A percentile compares a stretch with the other conserved stretches of the same genome.
phyloP scores from a whole-genome alignment of 2,113 vertebrate species.

The Athene cunicularia region DNA sequence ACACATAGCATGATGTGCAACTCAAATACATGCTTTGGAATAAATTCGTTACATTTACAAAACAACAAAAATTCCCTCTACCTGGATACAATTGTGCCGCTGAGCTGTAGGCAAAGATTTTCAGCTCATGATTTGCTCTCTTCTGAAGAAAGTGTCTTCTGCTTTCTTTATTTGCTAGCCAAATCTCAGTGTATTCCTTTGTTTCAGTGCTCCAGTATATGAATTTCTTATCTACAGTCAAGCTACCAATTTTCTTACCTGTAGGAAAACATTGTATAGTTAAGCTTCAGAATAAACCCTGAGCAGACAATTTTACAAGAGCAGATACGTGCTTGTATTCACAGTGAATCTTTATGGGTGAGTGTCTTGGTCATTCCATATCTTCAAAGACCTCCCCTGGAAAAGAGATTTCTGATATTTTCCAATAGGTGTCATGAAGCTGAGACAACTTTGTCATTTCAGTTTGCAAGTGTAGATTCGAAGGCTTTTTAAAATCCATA shows the following conservation, averaged over 20 bases:
- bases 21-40: background rate
- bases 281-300: background rate
- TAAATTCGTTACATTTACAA: background rate
- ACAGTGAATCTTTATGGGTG: background rate
- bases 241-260: slow-evolving; percentile 54
- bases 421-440: background rate
- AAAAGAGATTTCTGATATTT: background rate
- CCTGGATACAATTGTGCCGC: slow-evolving; percentile 71
- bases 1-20: background rate
- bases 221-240: slow-evolving; percentile 70
- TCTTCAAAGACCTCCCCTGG: background rate
- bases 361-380: background rate
- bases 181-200: slow-evolving; percentile 45
- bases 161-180: slow-evolving; percentile 49
- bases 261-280: background rate
- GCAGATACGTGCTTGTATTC: background rate
- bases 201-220: slow-evolving; percentile 69
- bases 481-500: background rate
- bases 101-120: slow-evolving; percentile 65
- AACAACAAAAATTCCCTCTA: background rate
- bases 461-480: background rate
- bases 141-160: background rate
- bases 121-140: background rate
- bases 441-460: background rate
- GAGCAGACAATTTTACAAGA: background rate